Conservation (phyloP, 2,888 invertebrate species). For the Glyphotaelius pellucidus region DNA sequence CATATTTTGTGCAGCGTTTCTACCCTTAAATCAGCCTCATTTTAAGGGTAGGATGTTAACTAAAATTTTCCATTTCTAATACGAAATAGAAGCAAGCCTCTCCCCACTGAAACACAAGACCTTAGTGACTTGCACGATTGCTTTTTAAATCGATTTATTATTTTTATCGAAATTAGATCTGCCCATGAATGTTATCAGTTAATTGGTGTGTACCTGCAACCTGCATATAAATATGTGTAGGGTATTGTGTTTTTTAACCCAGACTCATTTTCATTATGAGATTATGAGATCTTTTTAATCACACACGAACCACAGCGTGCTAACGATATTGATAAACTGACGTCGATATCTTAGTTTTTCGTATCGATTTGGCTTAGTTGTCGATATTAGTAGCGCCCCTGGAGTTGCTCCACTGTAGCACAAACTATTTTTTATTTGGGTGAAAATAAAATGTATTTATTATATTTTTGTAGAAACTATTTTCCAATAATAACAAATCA, state of each 20-base stretch:
- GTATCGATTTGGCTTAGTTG: too few relatives aligned
- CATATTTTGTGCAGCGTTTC: background rate
- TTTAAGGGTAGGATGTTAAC: background rate
- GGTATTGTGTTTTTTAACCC: background rate
- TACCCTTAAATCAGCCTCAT: background rate
- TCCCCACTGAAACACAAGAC: background rate
- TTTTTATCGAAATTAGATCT: background rate
- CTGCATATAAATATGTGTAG: background rate
- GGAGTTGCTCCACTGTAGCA: too few relatives aligned
- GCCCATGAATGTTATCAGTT: background rate
- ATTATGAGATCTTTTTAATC: background rate
- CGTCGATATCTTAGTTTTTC: too few relatives aligned
- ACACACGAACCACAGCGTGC: too few relatives aligned
- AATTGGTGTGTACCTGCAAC: background rate
- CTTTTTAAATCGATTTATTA: background rate
- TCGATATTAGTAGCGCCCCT: too few relatives aligned
- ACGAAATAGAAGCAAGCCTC: background rate
- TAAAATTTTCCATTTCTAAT: background rate
- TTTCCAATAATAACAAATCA: too few relatives aligned
- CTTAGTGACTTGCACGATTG: background rate
- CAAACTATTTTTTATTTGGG: too few relatives aligned
- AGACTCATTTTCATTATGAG: background rate
- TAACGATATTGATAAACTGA: too few relatives aligned
- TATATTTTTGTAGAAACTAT: too few relatives aligned
- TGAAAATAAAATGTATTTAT: too few relatives aligned